A percentile compares a stretch with the other conserved stretches of the same genome.
These are phyloP conservation scores for Dendropsophus ebraccatus DNA, from an alignment of 2,113 vertebrate genomes.

Conservation along the genomic window DNA sequence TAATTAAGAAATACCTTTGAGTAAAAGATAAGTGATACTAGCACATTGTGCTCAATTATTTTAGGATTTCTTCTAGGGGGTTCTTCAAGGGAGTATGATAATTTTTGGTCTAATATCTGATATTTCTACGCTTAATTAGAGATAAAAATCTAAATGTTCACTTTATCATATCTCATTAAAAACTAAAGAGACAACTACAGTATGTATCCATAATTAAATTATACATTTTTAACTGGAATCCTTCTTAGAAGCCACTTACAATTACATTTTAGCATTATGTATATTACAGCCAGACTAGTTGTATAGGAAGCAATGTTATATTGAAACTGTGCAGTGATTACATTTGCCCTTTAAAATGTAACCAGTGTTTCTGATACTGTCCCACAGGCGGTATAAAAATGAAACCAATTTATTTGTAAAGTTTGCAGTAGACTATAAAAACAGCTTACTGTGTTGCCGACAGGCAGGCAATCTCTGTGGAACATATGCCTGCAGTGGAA, in stretches of 20 bases:
- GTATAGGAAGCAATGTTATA: background rate
- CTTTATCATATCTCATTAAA: background rate
- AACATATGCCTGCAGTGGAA: slow-evolving; percentile 99
- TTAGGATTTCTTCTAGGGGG: too few species aligned
- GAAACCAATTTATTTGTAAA: slow-evolving; percentile 32
- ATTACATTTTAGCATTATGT: background rate
- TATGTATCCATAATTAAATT: background rate
- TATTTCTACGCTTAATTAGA: too few species aligned
- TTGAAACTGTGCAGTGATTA: background rate
- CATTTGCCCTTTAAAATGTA: slow-evolving; percentile 39
- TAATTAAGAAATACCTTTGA: too few species aligned
- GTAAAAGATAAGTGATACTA: too few species aligned
- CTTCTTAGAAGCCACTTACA: background rate
- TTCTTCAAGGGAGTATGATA: too few species aligned
- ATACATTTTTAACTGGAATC: background rate
- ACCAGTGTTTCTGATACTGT: background rate
- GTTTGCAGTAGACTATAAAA: slow-evolving; percentile 34
- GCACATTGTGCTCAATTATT: too few species aligned
- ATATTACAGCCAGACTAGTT: background rate
- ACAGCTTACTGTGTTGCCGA: slow-evolving; percentile 82
- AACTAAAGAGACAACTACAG: background rate
- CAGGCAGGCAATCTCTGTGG: slow-evolving; percentile 93
- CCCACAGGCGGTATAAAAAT: slow-evolving; percentile 54
- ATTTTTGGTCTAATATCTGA: too few species aligned
- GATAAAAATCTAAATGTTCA: background rate